Percentiles rank a stretch among this genome's conserved stretches.
Conservation (phyloP, 2,797 vertebrate genomes). For the Ataeniobius toweri region DNA sequence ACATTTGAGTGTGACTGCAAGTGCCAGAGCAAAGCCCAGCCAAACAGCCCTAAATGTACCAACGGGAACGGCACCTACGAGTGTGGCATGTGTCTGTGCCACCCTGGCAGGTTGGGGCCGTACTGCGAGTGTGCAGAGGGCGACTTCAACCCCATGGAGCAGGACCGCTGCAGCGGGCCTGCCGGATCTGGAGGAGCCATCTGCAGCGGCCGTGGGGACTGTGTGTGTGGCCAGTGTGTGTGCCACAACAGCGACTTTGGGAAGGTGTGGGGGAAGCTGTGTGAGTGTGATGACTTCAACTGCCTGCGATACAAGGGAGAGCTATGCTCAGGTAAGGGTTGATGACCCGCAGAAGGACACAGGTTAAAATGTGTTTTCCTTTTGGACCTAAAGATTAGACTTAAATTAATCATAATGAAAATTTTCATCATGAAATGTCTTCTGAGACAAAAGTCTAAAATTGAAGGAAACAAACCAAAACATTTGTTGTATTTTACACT, state of each 20-base stretch:
- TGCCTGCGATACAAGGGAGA: slow-evolving; percentile 95
- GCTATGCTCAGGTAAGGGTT: slow-evolving; percentile 90
- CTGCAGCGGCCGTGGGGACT: slow-evolving; percentile 93
- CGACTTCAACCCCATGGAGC: slow-evolving; percentile 86
- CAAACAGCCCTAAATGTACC: slow-evolving; percentile 84
- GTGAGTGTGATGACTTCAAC: slow-evolving; percentile 98
- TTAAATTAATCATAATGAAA: background rate
- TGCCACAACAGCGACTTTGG: slow-evolving; percentile 94
- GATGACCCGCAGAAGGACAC: background rate
- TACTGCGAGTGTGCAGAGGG: slow-evolving; percentile 94
- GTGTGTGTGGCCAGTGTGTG: slow-evolving; percentile 94
- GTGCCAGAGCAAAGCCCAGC: slow-evolving; percentile 83
- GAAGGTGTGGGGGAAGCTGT: slow-evolving; percentile 93
- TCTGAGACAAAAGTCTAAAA: too few species aligned
- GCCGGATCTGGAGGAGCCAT: slow-evolving; percentile 58
- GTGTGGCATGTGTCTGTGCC: slow-evolving; percentile 92
- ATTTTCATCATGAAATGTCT: background rate
- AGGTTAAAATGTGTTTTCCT: background rate
- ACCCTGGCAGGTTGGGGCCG: slow-evolving; percentile 88
- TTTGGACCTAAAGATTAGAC: background rate
- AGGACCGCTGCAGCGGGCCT: slow-evolving; percentile 88
- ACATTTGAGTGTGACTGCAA: slow-evolving; percentile 89
- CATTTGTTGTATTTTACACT: too few species aligned
- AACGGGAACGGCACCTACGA: slow-evolving; percentile 90
- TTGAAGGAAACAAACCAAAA: too few species aligned